Conservation (phyloP, 2,113 vertebrate genomes). For the Apeltes quadracus region DNA sequence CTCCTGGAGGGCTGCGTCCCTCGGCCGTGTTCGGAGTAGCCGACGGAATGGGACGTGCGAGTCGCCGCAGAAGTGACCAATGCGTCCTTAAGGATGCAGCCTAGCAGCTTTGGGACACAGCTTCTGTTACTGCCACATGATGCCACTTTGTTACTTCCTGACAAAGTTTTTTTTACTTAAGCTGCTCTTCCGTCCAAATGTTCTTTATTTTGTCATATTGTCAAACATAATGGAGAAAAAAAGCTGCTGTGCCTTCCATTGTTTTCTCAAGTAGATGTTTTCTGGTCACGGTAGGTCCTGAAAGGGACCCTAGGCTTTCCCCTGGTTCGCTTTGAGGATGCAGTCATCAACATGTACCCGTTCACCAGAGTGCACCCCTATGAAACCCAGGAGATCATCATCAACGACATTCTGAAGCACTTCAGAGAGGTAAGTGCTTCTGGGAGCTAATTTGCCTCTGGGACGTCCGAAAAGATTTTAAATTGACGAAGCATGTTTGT, state of each 20-base stretch:
- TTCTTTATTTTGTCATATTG: not conserved
- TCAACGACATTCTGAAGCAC: slow-evolving; percentile 95
- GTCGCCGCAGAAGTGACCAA: too few species aligned
- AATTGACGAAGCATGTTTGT: not conserved
- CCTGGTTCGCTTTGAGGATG: slow-evolving; percentile 94
- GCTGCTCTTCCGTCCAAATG: too few species aligned
- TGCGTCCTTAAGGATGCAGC: too few species aligned
- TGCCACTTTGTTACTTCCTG: not conserved
- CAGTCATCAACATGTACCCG: slow-evolving; percentile 94
- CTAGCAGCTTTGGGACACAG: too few species aligned
- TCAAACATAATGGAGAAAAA: not conserved
- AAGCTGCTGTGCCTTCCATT: not conserved
- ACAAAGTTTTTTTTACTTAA: too few species aligned
- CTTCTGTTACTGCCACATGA: not conserved
- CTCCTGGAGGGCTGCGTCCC: too few species aligned
- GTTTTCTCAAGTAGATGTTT: not conserved
- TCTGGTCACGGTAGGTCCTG: slow-evolving; percentile 79
- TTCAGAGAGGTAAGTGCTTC: slow-evolving; percentile 88
- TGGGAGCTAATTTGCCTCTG: not conserved
- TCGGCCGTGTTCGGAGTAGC: too few species aligned
- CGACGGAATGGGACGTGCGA: too few species aligned
- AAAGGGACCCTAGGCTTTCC: slow-evolving; percentile 93
- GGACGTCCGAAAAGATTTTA: not conserved
- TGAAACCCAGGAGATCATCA: slow-evolving; percentile 95
- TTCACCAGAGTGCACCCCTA: slow-evolving; percentile 96